Conservation (phyloP, 2,888 invertebrate genomes). For the Drosophila anomalata region DNA sequence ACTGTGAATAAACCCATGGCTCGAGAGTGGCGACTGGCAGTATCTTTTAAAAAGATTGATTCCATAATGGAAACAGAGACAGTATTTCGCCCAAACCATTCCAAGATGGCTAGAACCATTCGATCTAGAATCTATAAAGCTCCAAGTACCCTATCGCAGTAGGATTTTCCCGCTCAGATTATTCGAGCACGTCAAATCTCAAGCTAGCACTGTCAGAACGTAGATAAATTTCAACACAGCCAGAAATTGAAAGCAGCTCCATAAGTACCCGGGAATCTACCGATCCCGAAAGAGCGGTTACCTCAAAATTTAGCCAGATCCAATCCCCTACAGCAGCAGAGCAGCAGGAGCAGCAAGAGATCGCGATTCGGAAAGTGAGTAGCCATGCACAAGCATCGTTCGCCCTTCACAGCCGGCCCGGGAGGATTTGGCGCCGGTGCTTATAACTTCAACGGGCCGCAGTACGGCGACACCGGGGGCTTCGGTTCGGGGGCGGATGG, state of each 20-base stretch:
- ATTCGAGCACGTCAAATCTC: conserved; percentile 1
- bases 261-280: conserved; percentile 3
- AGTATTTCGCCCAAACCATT: too few relatives aligned
- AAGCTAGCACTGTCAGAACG: conserved; percentile 19
- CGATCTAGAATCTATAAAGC: too few relatives aligned
- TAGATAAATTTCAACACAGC: conserved; percentile 51
- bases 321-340: not conserved
- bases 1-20: not conserved
- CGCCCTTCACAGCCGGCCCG: conserved; percentile 55
- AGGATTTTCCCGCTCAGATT: conserved; percentile 3
- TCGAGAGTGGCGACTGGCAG: not conserved
- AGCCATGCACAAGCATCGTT: conserved; percentile 63
- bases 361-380: not conserved
- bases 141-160: conserved; percentile 10
- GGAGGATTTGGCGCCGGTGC: conserved; percentile 25
- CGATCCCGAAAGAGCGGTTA: conserved; percentile 3
- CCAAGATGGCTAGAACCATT: too few relatives aligned
- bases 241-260: conserved; percentile 15
- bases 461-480: conserved; percentile 27
- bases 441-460: conserved; percentile 40
- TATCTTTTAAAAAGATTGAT: too few relatives aligned
- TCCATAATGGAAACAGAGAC: too few relatives aligned
- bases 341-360: not conserved
- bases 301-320: not conserved
- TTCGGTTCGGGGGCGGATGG: conserved; percentile 13